Conservation (phyloP, 2,797 vertebrate genomes). For the Morus bassanus region DNA sequence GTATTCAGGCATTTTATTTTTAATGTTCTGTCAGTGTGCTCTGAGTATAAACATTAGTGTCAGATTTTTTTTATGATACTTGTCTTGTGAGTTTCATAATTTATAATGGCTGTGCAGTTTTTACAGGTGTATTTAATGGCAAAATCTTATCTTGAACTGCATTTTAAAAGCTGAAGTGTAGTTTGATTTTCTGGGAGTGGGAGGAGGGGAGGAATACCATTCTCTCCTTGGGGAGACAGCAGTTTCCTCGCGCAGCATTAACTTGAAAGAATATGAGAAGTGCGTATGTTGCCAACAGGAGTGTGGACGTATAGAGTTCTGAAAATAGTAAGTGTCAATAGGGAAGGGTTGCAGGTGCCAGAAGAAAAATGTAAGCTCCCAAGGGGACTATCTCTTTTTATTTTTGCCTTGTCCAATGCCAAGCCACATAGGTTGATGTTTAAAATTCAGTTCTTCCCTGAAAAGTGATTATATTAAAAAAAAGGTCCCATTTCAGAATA, state of each 20-base stretch:
- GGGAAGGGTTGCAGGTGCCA: constrained; percentile 11
- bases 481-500: neutral
- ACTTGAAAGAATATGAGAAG: constrained; percentile 43
- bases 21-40: neutral
- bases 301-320: constrained; percentile 10
- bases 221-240: constrained; percentile 33
- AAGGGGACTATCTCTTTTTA: neutral
- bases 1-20: neutral
- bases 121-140: constrained; percentile 29
- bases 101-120: neutral
- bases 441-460: neutral
- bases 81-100: neutral
- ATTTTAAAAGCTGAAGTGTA: constrained; percentile 5
- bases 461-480: neutral
- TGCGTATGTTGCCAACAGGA: constrained; percentile 2
- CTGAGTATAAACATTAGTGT: neutral
- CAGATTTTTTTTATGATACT: neutral
- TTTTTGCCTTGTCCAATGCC: constrained; percentile 19
- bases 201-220: neutral
- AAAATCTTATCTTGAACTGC: constrained; percentile 20
- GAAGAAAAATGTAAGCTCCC: constrained; percentile 44
- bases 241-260: neutral
- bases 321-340: constrained; percentile 48
- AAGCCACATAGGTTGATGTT: neutral
- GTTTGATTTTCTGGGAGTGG: neutral